Evolutionary conservation across 2,888 invertebrate species (phyloP).

Genomic region (Trichogramma dendrolimi): DNA sequence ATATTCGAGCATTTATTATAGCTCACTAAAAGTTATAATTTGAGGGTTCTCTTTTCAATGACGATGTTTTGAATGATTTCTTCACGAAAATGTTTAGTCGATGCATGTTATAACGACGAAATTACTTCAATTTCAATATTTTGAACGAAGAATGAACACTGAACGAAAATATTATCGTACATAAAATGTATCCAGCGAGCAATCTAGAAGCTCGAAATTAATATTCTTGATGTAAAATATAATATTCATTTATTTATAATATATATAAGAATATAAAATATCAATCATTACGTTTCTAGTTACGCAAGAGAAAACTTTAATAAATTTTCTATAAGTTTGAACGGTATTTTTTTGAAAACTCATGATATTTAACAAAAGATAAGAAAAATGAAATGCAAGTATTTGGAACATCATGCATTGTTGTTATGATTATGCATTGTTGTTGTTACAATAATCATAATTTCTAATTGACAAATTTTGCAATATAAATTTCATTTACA

Average conservation of each 20-base stretch:
- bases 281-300: constrained; percentile 2
- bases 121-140: too few species aligned
- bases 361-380: too few species aligned
- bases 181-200: constrained; percentile 16
- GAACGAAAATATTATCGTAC: constrained; percentile 8
- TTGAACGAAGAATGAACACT: neutral
- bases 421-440: neutral
- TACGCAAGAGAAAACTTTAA: constrained; percentile 11
- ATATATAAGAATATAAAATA: constrained; percentile 11
- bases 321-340: constrained; percentile 12
- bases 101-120: too few species aligned
- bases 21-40: too few species aligned
- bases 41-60: too few species aligned
- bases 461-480: neutral
- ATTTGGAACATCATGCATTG: neutral
- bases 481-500: too few species aligned
- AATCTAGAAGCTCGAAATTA: constrained; percentile 6
- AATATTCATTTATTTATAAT: neutral
- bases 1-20: too few species aligned
- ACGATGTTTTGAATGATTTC: too few species aligned
- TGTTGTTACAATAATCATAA: neutral
- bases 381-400: too few species aligned
- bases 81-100: too few species aligned
- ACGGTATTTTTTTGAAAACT: neutral
- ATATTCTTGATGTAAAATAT: neutral